phyloP scores from a whole-genome alignment of 1,140 invertebrate genomes.

The Anadara kagoshimensis region DNA sequence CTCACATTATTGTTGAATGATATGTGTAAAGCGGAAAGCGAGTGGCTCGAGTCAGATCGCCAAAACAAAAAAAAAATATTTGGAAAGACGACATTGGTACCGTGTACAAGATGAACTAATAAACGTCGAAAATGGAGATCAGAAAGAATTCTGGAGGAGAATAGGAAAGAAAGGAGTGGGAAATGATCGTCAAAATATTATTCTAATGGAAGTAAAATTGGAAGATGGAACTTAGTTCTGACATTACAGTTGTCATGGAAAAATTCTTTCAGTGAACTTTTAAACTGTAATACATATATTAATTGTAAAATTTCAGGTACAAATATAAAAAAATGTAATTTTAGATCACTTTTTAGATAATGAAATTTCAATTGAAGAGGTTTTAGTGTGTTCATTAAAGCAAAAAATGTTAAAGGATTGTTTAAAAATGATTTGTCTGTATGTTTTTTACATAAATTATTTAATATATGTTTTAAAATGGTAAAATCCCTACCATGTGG shows the following conservation, averaged over 20 bases:
- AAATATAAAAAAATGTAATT: too few species aligned
- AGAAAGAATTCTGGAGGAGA: conserved; percentile 10
- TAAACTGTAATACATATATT: neutral
- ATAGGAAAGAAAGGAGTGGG: neutral
- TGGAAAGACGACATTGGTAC: neutral
- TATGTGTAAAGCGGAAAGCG: neutral
- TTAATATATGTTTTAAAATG: too few species aligned
- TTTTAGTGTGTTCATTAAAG: too few species aligned
- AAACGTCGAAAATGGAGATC: conserved; percentile 3
- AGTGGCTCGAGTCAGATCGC: neutral
- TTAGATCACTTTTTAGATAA: too few species aligned
- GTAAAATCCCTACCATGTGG: too few species aligned
- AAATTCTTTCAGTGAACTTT: neutral
- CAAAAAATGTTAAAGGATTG: too few species aligned
- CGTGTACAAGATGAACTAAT: neutral
- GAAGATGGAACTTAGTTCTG: neutral
- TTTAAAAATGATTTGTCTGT: too few species aligned
- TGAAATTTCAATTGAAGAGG: too few species aligned
- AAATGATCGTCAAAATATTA: neutral
- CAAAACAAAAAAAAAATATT: neutral
- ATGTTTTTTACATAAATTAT: too few species aligned
- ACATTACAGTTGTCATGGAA: neutral
- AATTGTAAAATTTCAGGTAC: too few species aligned
- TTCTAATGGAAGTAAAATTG: conserved; percentile 1
- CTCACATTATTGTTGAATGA: conserved; percentile 11